Conservation (phyloP, 2,888 invertebrate species). For the Neoaliturus tenellus region DNA sequence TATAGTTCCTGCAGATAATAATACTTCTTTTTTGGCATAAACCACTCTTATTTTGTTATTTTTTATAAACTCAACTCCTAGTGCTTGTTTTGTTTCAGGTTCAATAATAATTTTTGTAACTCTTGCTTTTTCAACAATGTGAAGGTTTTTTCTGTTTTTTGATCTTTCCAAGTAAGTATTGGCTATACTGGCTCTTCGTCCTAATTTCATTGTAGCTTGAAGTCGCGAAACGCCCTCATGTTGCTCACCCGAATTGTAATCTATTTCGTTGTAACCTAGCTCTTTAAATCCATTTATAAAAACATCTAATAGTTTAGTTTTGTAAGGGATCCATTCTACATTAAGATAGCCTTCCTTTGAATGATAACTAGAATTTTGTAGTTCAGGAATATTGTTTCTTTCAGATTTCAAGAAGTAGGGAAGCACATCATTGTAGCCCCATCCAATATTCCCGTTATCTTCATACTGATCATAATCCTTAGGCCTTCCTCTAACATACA, state of each 20-base stretch:
- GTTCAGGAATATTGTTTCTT: slow-evolving; percentile 63
- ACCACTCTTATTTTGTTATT: slow-evolving; percentile 43
- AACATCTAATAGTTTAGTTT: slow-evolving; percentile 71
- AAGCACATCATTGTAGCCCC: no score
- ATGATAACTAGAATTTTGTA: slow-evolving; percentile 74
- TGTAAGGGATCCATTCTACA: slow-evolving; percentile 80
- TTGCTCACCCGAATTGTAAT: slow-evolving; percentile 60
- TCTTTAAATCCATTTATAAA: slow-evolving; percentile 52
- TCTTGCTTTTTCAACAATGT: slow-evolving; percentile 77
- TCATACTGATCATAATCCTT: no score
- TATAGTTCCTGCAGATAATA: slow-evolving; percentile 60
- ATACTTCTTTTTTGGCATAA: slow-evolving; percentile 60
- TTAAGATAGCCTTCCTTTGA: slow-evolving; percentile 81
- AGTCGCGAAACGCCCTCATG: slow-evolving; percentile 58
- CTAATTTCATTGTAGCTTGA: slow-evolving; percentile 77
- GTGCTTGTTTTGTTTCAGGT: slow-evolving; percentile 74
- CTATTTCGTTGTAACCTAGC: slow-evolving; percentile 57
- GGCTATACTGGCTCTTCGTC: slow-evolving; percentile 80
- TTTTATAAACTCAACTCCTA: slow-evolving; percentile 75
- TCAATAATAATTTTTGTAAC: slow-evolving; percentile 78
- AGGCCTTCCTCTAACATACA: no score
- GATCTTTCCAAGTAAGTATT: slow-evolving; percentile 80
- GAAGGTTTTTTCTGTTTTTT: slow-evolving; percentile 77
- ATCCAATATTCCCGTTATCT: no score
- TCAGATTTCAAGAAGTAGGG: no score